Base-by-base conservation (phyloP, 2,113 vertebrate species). In the Cyprinus carpio region DNA sequence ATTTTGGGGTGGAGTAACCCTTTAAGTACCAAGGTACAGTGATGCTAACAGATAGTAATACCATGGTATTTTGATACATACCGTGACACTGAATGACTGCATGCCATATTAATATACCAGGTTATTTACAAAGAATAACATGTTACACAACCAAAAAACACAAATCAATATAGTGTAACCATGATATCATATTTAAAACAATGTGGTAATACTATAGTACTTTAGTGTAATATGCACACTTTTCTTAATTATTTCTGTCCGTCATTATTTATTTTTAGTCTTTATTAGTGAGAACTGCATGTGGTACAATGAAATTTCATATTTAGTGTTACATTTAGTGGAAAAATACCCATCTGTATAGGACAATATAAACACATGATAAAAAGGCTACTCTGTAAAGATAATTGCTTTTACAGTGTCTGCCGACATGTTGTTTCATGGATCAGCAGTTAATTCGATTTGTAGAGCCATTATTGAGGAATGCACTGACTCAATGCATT, bases 391-490 rank as follows among this genome's bases (percentile, higher is more conserved):
- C 20, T 78, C 75, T 78, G 20, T 60, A 58, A 20, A 34, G 29
- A 37, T 76, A 76, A 54, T 54, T 58, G 51, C 75, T 56, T 54
- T 67, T 82, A 54, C 60, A 69, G 31, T 69, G 16, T 69, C 16
- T 64, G n/a, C n/a, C 1, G 64, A 72, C 74, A 72, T 72, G 10
- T 75, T 84, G 83, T 76, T 75, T 65, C 49, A 78, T 31, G 49
- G 49, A 34, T 37, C 15, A 51, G 25, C 34, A 71, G 15, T 71
- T 71, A 75, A 82, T 82, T 74, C 11, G 37, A 82, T 87, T 87
- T 40, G 81, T 51, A n/a, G 56, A 74, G 74, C 81, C 40, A 77
- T 71, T 84, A 77, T 40, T 85, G 10, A 85, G 67, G 80, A 85
- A 85, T 75, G 31, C 25, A 79, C 15, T 74, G 37, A 60, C 75